Conservation (phyloP, 92 coral and sea anemone genomes). For the Porites rus region DNA sequence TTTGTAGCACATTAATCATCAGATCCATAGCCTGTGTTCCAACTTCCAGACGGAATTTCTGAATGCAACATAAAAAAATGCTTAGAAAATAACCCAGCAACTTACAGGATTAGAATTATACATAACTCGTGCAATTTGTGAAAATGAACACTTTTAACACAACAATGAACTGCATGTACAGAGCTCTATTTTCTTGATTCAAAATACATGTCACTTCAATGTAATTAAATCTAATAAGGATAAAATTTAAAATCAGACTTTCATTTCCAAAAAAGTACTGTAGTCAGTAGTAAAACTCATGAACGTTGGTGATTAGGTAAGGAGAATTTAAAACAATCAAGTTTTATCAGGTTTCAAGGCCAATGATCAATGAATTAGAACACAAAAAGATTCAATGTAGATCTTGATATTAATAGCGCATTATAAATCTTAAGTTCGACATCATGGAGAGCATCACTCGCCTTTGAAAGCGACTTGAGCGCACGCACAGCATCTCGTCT, state of each 20-base stretch:
- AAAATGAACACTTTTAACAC: too few species aligned
- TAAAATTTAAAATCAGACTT: too few species aligned
- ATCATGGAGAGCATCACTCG: background rate
- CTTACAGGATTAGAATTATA: background rate
- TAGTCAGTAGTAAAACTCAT: background rate
- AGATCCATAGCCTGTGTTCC: conserved; percentile 96
- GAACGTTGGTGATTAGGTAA: background rate
- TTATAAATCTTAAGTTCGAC: background rate
- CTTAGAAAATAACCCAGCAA: background rate
- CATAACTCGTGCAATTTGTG: too few species aligned
- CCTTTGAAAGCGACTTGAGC: conserved; percentile 97
- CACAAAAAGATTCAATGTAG: background rate
- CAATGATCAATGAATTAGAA: background rate
- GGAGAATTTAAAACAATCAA: conserved; percentile 10
- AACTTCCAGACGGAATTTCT: conserved; percentile 96
- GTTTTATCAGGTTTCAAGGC: background rate
- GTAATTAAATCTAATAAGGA: too few species aligned
- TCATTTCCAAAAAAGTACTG: too few species aligned
- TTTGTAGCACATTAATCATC: conserved; percentile 83
- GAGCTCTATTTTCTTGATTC: too few species aligned
- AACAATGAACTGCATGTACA: too few species aligned
- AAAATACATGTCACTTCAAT: too few species aligned
- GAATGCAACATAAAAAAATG: background rate
- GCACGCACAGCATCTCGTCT: conserved; percentile 98
- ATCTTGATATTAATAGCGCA: background rate